A percentile compares a stretch with the other conserved stretches of the same genome.
These are phyloP conservation scores for Gouania willdenowi DNA, from an alignment of 2,797 vertebrate species.

Conservation along the genomic window DNA sequence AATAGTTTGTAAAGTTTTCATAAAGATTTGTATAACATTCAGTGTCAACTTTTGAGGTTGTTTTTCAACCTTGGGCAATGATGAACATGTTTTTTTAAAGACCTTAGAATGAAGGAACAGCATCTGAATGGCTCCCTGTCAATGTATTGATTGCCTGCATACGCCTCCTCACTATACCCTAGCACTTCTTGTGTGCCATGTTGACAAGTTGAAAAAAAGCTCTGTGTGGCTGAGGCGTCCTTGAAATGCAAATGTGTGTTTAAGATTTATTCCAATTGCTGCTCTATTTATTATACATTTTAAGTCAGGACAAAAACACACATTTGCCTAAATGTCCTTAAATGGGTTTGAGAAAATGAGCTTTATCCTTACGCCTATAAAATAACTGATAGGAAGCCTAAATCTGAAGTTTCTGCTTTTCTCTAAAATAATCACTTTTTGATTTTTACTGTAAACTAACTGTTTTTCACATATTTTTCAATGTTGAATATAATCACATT, in stretches of 20 bases:
- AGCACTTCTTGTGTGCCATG: background rate
- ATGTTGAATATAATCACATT: too few species aligned
- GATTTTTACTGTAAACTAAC: too few species aligned
- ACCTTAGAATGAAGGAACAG: slow-evolving; percentile 23
- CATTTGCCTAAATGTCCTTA: too few species aligned
- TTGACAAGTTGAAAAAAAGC: slow-evolving; percentile 5
- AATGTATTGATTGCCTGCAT: slow-evolving; percentile 10
- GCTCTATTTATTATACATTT: too few species aligned
- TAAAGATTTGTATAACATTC: slow-evolving; percentile 1
- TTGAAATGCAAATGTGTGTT: slow-evolving; percentile 20
- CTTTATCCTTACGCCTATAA: too few species aligned
- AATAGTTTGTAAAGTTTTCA: background rate
- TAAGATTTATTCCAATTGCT: too few species aligned
- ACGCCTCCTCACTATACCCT: slow-evolving; percentile 13
- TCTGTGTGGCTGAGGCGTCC: slow-evolving; percentile 19
- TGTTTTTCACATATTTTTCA: too few species aligned
- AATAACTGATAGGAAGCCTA: too few species aligned
- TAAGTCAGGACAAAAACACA: too few species aligned
- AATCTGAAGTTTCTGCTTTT: too few species aligned
- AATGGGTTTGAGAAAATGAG: too few species aligned
- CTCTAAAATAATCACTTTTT: too few species aligned
- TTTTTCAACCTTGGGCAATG: slow-evolving; percentile 21
- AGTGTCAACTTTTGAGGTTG: slow-evolving; percentile 1
- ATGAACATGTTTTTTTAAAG: slow-evolving; percentile 12
- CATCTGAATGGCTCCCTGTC: slow-evolving; percentile 10